Evolutionary conservation across 2,888 invertebrate species (phyloP).

Genomic region (Nephrotoma appendiculata): DNA sequence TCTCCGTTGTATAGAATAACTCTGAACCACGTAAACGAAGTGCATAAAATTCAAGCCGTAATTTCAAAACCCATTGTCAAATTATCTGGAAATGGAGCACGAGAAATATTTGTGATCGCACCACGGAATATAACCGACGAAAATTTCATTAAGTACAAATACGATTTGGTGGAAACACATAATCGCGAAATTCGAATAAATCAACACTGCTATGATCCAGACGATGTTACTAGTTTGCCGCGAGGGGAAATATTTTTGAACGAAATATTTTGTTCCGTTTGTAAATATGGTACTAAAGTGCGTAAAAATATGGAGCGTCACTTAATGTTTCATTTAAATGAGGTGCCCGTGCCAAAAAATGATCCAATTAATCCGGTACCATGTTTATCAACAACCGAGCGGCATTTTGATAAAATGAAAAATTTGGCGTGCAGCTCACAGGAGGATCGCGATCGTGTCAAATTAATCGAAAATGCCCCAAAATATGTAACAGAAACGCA

Average conservation of each 20-base stretch:
- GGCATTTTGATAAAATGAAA: constrained; percentile 73
- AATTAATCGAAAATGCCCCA: constrained; percentile 27
- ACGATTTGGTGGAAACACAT: not conserved
- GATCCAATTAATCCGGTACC: constrained; percentile 73
- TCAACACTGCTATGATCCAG: constrained; percentile 36
- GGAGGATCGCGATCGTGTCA: constrained; percentile 18
- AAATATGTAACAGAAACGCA: constrained; percentile 37
- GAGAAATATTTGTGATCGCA: not conserved
- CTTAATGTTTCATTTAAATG: constrained; percentile 48
- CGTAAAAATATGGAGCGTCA: constrained; percentile 57
- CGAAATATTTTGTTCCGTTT: constrained; percentile 46
- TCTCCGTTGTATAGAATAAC: not conserved
- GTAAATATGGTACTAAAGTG: constrained; percentile 54
- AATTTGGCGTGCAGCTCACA: constrained; percentile 62
- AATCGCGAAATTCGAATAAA: constrained; percentile 7
- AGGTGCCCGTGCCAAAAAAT: constrained; percentile 43
- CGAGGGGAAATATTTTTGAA: constrained; percentile 46
- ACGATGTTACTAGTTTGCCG: constrained; percentile 49
- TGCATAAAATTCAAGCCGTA: not conserved
- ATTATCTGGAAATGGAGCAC: not conserved
- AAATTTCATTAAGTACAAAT: not conserved
- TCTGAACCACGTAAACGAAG: not conserved
- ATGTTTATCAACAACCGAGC: constrained; percentile 58
- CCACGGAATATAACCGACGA: not conserved
- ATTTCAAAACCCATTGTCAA: not conserved